These are phyloP conservation scores for Chironomus striatipennis DNA, from an alignment of 1,140 invertebrate species.

Conservation along the genomic window DNA sequence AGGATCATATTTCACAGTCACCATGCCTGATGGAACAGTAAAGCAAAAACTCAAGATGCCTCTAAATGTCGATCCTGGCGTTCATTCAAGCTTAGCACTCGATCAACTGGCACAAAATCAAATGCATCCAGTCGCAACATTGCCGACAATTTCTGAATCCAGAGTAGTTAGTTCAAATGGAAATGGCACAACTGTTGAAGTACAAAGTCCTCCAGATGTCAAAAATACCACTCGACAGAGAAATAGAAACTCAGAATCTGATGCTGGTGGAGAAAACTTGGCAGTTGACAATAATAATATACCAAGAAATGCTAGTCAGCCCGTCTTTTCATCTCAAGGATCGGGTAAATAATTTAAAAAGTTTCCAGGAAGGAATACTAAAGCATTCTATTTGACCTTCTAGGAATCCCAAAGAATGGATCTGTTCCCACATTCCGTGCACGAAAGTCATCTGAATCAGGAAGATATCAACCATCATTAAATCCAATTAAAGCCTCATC, in stretches of 20 bases:
- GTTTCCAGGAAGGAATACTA: too few species aligned
- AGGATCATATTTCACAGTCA: constrained; percentile 85
- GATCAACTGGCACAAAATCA: constrained; percentile 59
- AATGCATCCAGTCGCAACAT: constrained; percentile 60
- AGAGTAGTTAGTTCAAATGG: constrained; percentile 56
- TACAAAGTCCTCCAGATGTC: constrained; percentile 39
- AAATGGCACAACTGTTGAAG: constrained; percentile 27
- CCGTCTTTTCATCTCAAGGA: constrained; percentile 70
- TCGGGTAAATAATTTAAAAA: too few species aligned
- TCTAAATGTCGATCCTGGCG: constrained; percentile 85
- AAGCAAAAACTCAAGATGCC: constrained; percentile 77
- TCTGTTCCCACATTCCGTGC: constrained; percentile 80
- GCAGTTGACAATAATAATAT: constrained; percentile 45
- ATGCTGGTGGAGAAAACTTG: constrained; percentile 28
- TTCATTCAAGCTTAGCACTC: constrained; percentile 83
- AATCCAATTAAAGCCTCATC: constrained; percentile 64
- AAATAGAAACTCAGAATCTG: constrained; percentile 33
- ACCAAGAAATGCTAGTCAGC: constrained; percentile 73
- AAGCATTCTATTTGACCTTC: too few species aligned
- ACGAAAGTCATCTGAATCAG: constrained; percentile 66
- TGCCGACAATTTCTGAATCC: constrained; percentile 80
- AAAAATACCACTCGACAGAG: constrained; percentile 34
- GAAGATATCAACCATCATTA: constrained; percentile 67
- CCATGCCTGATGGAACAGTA: constrained; percentile 80
- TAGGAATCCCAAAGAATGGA: constrained; percentile 69